Evolutionary conservation across 53 echinoderm and acorn worm species (phyloP).

Genomic region (Glandiceps talaboti): DNA sequence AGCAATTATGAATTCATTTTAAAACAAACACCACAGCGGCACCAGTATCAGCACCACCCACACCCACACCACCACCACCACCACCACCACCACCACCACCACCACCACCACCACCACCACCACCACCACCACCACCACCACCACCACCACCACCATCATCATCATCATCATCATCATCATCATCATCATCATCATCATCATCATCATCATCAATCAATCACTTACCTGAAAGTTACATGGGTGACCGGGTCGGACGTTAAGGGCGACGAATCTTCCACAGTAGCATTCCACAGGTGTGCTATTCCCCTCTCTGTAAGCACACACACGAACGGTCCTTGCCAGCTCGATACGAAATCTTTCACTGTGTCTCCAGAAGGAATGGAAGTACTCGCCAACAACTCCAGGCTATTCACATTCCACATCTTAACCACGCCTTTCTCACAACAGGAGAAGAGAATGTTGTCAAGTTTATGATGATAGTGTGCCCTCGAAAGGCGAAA

Average conservation of each 20-base stretch:
- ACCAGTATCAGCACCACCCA: not conserved
- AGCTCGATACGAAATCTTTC: not conserved
- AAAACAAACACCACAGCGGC: too few relatives aligned
- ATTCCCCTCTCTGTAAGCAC: not conserved
- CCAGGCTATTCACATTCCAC: not conserved
- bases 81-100: slow-evolving; percentile 4
- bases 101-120: not conserved
- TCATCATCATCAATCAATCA: not conserved
- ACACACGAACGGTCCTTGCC: not conserved
- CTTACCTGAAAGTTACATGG: not conserved
- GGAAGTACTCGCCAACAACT: not conserved
- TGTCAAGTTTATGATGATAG: not conserved
- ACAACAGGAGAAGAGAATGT: not conserved
- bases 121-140: slow-evolving; percentile 12
- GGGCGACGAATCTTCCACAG: not conserved
- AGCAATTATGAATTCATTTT: too few relatives aligned
- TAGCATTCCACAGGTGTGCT: not conserved
- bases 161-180: too few relatives aligned
- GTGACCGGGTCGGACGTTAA: not conserved
- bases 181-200: not conserved
- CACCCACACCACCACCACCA: slow-evolving; percentile 11
- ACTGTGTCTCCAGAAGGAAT: not conserved
- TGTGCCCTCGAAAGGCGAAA: not conserved
- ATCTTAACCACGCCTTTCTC: not conserved
- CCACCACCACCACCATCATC: too few relatives aligned